Evolutionary conservation across 2,113 vertebrate genomes (phyloP), one percentile per base, ranked within the genome.

Genomic region (Lagopus leucura): DNA sequence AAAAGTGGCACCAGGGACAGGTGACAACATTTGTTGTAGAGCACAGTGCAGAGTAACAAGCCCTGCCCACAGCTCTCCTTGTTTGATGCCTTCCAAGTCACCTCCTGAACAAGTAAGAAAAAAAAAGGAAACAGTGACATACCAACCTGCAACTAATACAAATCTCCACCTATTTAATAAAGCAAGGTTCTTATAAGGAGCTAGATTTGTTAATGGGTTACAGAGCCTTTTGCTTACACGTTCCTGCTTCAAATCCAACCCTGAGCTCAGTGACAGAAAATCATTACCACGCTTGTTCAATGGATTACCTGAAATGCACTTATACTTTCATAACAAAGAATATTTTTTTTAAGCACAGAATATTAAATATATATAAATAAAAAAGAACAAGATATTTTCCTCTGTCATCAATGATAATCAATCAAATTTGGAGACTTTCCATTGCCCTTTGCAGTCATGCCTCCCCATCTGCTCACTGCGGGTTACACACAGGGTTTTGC

Each of bases 131-230:
- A 60, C 55, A 66, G 25, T 38, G 86, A 72, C 27, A 74, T 76
- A 19, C 4, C 83, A 77, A 86, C 50, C 72, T 82, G 63, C 2
- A 3, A 24, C 91, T 86, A 83, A 94, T 21, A 66, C 8, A 28
- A 73, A 64, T 50, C 3, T 13, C 69, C 58, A 64, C 74, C 79
- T 66, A 32, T 63, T 86, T 77, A 66, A 86, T 34, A 82, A 89
- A 93, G 88, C 5, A 63, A 61, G 81, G n/a, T 82, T 77, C 84
- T 71, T 69, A 76, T 1, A 4, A 87, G 75, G 73, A 73, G 81
- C 27, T 27, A 82, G 40, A 84, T 85, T 84, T 69, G 55, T 57
- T 60, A 94, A 93, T 14, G 65, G 50, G 66, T 91, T 92, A 83
- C 47, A 82, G 63, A 96, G 55, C 38, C 69, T 79, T 87, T 89